phyloP scores from a whole-genome alignment of 2,888 invertebrate species.

The Cephus runcator region DNA sequence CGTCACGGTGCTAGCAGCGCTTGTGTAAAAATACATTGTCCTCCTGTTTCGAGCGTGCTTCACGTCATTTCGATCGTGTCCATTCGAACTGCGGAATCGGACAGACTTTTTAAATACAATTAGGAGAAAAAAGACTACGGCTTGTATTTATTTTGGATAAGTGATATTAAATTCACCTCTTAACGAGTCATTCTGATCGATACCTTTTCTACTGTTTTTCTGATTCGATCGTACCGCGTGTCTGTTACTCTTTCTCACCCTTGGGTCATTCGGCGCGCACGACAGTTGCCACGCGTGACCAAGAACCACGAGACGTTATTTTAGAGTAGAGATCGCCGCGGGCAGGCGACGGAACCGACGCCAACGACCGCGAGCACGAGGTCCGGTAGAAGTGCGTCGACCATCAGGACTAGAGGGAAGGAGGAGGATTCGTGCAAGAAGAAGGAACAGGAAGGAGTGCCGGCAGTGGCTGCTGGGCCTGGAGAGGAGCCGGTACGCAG shows the following conservation, averaged over 20 bases:
- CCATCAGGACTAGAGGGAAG: background rate
- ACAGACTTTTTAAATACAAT: background rate
- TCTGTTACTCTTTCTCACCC: background rate
- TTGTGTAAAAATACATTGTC: slow-evolving; percentile 5
- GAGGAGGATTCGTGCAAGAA: background rate
- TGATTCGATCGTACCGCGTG: background rate
- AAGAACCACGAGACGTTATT: background rate
- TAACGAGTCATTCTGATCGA: background rate
- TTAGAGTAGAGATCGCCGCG: background rate
- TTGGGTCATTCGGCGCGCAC: background rate
- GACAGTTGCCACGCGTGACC: background rate
- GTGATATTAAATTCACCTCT: background rate
- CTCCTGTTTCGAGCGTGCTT: background rate
- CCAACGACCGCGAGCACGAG: background rate
- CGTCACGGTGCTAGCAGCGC: background rate
- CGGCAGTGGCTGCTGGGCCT: background rate
- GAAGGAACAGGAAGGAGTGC: background rate
- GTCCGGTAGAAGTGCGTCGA: background rate
- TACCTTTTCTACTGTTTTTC: background rate
- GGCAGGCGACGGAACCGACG: background rate
- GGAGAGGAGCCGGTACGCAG: background rate
- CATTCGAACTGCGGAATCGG: background rate
- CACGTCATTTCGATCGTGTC: background rate
- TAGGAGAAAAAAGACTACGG: background rate
- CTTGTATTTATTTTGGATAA: background rate